Evolutionary conservation across 2,888 invertebrate genomes (phyloP).

Genomic region (Apodemia zela): DNA sequence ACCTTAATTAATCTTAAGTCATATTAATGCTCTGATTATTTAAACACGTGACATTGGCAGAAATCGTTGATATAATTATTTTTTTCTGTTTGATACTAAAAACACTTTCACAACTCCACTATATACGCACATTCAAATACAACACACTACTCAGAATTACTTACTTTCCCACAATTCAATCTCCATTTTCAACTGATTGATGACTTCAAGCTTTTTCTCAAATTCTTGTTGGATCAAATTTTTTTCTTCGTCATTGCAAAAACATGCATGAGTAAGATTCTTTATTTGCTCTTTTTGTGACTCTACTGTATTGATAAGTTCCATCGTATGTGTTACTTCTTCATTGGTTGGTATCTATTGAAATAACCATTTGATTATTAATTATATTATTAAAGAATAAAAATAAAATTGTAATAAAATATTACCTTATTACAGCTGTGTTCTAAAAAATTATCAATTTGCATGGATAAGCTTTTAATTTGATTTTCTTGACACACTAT

Average conservation of each 20-base stretch:
- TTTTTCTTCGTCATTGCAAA: slow-evolving; percentile 61
- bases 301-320: slow-evolving; percentile 57
- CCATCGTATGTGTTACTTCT: slow-evolving; percentile 40
- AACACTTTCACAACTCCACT: too few species aligned
- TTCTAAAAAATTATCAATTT: slow-evolving; percentile 73
- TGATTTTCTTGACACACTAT: slow-evolving; percentile 80
- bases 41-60: too few species aligned
- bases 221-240: slow-evolving; percentile 51
- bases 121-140: neutral
- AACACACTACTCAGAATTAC: slow-evolving; percentile 13
- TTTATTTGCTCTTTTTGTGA: slow-evolving; percentile 56
- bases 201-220: slow-evolving; percentile 51
- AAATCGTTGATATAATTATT: too few species aligned
- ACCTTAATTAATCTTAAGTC: too few species aligned
- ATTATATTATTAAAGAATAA: slow-evolving; percentile 14
- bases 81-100: too few species aligned
- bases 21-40: too few species aligned
- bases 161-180: slow-evolving; percentile 64
- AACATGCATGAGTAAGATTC: slow-evolving; percentile 52
- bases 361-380: slow-evolving; percentile 27
- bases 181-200: slow-evolving; percentile 55
- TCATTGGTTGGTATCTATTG: slow-evolving; percentile 36
- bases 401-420: slow-evolving; percentile 20
- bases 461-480: slow-evolving; percentile 73
- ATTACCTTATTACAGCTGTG: slow-evolving; percentile 46